Conservation (phyloP, 1,140 invertebrate species). For the Pogonognathellus flavescens region DNA sequence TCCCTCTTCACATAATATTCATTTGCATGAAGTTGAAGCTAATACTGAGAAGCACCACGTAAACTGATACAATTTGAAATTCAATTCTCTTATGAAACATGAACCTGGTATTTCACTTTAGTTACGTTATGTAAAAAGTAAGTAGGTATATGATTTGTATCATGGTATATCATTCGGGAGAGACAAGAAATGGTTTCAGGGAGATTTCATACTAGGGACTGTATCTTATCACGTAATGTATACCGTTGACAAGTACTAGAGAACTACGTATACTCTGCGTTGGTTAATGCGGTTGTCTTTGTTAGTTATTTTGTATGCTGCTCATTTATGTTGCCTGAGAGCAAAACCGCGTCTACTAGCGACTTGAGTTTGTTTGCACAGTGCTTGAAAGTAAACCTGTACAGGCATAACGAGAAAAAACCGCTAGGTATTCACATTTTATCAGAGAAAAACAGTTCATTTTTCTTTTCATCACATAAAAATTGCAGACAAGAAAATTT, state of each 20-base stretch:
- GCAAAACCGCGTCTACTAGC: slow-evolving; percentile 10
- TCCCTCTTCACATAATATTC: no score
- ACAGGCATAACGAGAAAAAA: neutral
- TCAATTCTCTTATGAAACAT: no score
- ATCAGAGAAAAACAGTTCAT: slow-evolving; percentile 19
- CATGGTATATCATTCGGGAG: no score
- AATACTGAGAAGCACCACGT: no score
- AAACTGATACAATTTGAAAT: no score
- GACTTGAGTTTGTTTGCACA: slow-evolving; percentile 21
- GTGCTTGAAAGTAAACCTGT: slow-evolving; percentile 10
- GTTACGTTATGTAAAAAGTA: no score
- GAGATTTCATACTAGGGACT: no score
- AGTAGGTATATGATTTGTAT: no score
- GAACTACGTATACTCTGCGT: neutral
- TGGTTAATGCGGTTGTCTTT: neutral
- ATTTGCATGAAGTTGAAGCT: no score
- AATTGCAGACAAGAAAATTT: neutral
- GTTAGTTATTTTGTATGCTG: slow-evolving; percentile 34
- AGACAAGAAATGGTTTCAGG: no score
- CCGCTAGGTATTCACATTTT: slow-evolving; percentile 19
- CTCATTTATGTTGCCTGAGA: slow-evolving; percentile 31
- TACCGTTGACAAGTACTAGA: neutral
- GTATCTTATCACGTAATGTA: no score
- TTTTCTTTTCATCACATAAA: slow-evolving; percentile 23
- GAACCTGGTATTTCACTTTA: no score